These are phyloP conservation scores for Puffinus mauretanicus DNA, from an alignment of 2,113 vertebrate species.

Conservation along the genomic window DNA sequence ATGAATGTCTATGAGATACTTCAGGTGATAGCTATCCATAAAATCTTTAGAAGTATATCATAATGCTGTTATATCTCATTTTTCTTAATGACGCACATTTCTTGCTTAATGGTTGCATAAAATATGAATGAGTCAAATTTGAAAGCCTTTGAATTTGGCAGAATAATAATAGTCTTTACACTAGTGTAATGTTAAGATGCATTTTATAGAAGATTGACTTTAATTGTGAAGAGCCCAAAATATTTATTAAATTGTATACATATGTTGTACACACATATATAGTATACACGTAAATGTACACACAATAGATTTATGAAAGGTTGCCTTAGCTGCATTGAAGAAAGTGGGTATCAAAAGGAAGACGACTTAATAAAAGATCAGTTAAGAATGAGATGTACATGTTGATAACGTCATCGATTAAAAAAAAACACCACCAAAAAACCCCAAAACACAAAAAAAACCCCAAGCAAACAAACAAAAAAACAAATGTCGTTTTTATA, in stretches of 20 bases:
- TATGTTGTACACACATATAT: not conserved
- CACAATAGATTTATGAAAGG: not conserved
- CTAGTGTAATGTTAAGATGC: not conserved
- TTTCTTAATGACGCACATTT: not conserved
- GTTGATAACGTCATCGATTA: not conserved
- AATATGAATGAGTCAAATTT: not conserved
- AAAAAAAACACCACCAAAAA: not conserved
- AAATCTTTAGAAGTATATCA: not conserved
- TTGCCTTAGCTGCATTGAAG: not conserved
- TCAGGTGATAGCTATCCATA: not conserved
- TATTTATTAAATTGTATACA: not conserved
- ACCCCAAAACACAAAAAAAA: no score
- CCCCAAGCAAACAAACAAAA: no score
- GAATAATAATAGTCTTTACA: not conserved
- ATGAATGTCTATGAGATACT: not conserved
- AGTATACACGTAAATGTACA: not conserved
- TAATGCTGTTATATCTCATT: not conserved
- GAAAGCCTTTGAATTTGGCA: not conserved
- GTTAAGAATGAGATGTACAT: not conserved
- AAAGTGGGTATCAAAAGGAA: not conserved
- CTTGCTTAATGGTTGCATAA: not conserved
- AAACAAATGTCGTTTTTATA: not conserved
- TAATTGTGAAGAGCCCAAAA: not conserved
- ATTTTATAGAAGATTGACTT: not conserved
- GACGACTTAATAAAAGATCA: not conserved